Conservation (phyloP, 2,888 invertebrate species). For the Mantis religiosa region DNA sequence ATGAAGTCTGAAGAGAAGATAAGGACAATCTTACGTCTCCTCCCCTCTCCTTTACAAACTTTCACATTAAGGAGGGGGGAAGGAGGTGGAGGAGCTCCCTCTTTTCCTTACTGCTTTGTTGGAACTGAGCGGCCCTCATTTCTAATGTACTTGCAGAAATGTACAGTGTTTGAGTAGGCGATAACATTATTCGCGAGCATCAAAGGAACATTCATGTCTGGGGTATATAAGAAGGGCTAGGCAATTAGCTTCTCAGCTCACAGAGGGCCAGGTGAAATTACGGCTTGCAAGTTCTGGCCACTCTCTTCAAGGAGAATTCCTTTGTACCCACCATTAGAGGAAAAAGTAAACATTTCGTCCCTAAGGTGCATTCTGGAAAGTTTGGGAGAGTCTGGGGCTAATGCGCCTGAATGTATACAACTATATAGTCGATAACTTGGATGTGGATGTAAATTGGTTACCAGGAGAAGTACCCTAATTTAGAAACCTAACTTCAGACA, state of each 20-base stretch:
- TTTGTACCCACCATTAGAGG: no score
- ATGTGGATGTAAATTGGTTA: no score
- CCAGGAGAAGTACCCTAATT: no score
- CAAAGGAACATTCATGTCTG: background rate
- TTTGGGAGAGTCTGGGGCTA: no score
- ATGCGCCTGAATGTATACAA: no score
- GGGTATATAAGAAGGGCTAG: background rate
- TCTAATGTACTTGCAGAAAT: background rate
- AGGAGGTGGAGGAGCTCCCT: background rate
- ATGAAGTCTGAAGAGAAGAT: slow-evolving; percentile 23
- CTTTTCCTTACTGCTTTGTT: background rate
- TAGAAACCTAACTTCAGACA: no score
- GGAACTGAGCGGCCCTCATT: background rate
- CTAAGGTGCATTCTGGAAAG: background rate
- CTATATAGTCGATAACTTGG: no score
- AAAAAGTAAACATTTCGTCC: background rate
- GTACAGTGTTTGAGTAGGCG: background rate
- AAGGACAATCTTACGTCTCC: slow-evolving; percentile 7
- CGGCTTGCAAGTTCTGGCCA: background rate
- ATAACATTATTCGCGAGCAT: background rate
- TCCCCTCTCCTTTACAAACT: background rate
- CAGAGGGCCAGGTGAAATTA: background rate
- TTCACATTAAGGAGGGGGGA: background rate
- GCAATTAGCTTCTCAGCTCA: background rate
- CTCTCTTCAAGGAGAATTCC: background rate